Evolutionary conservation across 1,140 invertebrate species (phyloP).

Genomic region (Asbolus verrucosus): DNA sequence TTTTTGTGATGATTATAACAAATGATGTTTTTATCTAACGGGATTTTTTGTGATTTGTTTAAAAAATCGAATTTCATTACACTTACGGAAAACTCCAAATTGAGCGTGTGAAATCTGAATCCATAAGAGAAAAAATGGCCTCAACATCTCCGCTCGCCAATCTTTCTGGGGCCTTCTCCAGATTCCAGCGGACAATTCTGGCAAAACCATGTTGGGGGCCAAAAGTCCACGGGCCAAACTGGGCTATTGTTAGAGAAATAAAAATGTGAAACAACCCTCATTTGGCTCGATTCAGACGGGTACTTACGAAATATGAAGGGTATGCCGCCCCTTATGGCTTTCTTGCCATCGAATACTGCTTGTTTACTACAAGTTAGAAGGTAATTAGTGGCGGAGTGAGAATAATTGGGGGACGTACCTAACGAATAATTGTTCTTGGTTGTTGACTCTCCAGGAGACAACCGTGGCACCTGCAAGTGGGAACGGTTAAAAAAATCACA

Average conservation of each 20-base stretch:
- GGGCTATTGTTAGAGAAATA: slow-evolving; percentile 72
- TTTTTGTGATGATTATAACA: not conserved
- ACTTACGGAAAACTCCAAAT: slow-evolving; percentile 94
- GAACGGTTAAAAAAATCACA: slow-evolving; percentile 61
- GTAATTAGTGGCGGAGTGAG: not conserved
- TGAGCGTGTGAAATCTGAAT: slow-evolving; percentile 90
- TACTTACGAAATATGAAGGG: slow-evolving; percentile 97
- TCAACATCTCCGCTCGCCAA: slow-evolving; percentile 90
- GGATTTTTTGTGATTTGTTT: not conserved
- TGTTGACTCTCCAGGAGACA: slow-evolving; percentile 94
- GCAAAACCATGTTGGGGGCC: slow-evolving; percentile 96
- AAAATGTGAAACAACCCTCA: not conserved
- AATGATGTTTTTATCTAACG: not conserved
- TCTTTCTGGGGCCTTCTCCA: slow-evolving; percentile 88
- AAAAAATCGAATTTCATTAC: not conserved
- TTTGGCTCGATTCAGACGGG: slow-evolving; percentile 1
- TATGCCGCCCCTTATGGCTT: slow-evolving; percentile 94
- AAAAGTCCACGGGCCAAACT: slow-evolving; percentile 93
- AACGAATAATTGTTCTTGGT: slow-evolving; percentile 94
- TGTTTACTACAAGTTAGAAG: slow-evolving; percentile 78
- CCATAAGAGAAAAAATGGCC: slow-evolving; percentile 90
- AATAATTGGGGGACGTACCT: slow-evolving; percentile 75
- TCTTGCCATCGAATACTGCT: slow-evolving; percentile 94
- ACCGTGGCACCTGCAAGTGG: slow-evolving; percentile 89
- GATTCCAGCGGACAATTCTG: slow-evolving; percentile 88